A percentile compares a stretch with the other conserved stretches of the same genome.
Evolutionary conservation across 2,113 vertebrate species (phyloP).

Genomic region (Seriola dumerili): DNA sequence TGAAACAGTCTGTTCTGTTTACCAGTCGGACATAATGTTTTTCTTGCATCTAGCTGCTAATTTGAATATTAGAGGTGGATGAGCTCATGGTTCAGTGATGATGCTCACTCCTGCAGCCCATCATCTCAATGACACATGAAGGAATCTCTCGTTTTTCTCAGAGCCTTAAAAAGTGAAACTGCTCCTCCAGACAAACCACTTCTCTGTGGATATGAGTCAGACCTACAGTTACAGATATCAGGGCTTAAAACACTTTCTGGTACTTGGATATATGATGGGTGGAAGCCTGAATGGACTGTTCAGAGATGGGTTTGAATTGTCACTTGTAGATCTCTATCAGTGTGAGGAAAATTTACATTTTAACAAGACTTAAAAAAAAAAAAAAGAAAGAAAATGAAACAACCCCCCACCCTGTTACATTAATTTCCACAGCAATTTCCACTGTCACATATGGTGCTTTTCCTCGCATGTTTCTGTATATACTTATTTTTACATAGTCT

Average conservation of each 20-base stretch:
- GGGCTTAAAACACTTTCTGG: slow-evolving; percentile 26
- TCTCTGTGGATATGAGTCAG: slow-evolving; percentile 22
- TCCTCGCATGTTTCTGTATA: slow-evolving; percentile 32
- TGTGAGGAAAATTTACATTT: slow-evolving; percentile 39
- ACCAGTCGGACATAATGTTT: neutral
- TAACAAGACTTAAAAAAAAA: slow-evolving; percentile 35
- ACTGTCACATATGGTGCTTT: slow-evolving; percentile 36
- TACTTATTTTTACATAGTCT: slow-evolving; percentile 61
- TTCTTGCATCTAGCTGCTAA: neutral
- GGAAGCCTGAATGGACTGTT: slow-evolving; percentile 1
- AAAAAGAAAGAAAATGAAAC: neutral
- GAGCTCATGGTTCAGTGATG: neutral
- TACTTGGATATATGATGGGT: slow-evolving; percentile 2
- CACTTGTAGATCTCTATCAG: slow-evolving; percentile 15
- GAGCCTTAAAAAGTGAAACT: neutral
- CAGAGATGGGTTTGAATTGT: slow-evolving; percentile 11
- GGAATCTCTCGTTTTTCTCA: neutral
- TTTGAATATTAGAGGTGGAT: neutral
- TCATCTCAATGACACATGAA: neutral
- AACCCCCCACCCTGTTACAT: slow-evolving; percentile 15
- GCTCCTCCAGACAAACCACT: slow-evolving; percentile 7
- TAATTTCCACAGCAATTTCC: slow-evolving; percentile 27
- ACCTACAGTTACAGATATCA: neutral
- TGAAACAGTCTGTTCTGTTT: neutral
- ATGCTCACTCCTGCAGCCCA: neutral